Conservation (phyloP, 2,888 invertebrate genomes). For the Ochropleura plecta region DNA sequence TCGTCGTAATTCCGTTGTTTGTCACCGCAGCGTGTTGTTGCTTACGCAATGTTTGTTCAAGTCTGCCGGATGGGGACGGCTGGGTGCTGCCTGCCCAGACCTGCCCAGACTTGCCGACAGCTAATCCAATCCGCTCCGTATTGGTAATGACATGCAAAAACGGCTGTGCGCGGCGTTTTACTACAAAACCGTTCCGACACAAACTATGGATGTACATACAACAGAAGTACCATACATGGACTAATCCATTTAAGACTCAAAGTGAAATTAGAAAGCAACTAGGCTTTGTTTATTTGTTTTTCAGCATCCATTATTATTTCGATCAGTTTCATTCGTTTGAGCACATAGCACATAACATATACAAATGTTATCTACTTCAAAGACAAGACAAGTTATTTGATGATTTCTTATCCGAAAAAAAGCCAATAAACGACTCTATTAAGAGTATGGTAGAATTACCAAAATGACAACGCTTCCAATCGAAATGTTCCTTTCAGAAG, state of each 20-base stretch:
- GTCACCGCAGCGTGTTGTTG: constrained; percentile 29
- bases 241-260: background rate
- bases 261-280: background rate
- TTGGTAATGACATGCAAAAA: constrained; percentile 70
- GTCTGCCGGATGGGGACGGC: constrained; percentile 11
- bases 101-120: constrained; percentile 40
- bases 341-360: too few species aligned
- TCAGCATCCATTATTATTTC: background rate
- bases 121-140: constrained; percentile 59
- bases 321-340: background rate
- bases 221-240: constrained; percentile 38
- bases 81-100: constrained; percentile 18
- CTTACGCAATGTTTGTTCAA: constrained; percentile 56
- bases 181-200: constrained; percentile 55
- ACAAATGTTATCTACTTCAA: background rate
- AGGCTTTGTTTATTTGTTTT: background rate
- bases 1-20: constrained; percentile 43
- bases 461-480: background rate
- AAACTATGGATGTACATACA: background rate
- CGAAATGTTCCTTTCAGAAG: background rate
- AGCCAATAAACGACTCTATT: background rate
- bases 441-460: background rate
- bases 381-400: background rate
- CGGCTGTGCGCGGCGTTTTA: constrained; percentile 62
- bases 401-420: too few species aligned